Evolutionary conservation across 2,797 vertebrate genomes (phyloP).

Genomic region (Ataeniobius toweri): DNA sequence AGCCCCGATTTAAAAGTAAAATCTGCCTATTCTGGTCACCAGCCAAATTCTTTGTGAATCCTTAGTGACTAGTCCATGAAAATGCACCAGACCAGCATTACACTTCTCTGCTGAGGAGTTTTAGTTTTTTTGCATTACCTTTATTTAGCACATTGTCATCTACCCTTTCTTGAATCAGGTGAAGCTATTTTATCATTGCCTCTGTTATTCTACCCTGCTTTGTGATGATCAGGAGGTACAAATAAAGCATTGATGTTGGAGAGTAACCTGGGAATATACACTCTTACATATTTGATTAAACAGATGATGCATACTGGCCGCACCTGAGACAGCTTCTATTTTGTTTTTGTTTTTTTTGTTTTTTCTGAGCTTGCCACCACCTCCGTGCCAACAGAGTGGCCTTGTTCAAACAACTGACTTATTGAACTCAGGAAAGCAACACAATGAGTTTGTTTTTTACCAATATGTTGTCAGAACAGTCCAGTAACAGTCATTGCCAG

Average conservation of each 20-base stretch:
- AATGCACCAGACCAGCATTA: background rate
- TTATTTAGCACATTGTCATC: background rate
- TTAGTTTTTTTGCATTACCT: background rate
- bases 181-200: slow-evolving; percentile 3
- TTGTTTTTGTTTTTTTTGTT: background rate
- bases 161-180: background rate
- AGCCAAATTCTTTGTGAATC: background rate
- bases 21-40: no score
- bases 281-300: slow-evolving; percentile 24
- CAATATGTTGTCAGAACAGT: slow-evolving; percentile 26
- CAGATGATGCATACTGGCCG: slow-evolving; percentile 5
- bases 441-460: slow-evolving; percentile 20
- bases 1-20: no score
- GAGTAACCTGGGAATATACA: slow-evolving; percentile 18
- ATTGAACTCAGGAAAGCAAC: background rate
- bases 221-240: slow-evolving; percentile 16
- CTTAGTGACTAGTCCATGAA: background rate
- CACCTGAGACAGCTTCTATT: background rate
- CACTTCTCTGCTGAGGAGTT: background rate
- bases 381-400: slow-evolving; percentile 7
- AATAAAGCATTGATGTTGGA: slow-evolving; percentile 9
- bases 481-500: background rate
- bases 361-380: slow-evolving; percentile 9
- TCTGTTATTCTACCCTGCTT: background rate
- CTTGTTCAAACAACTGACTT: slow-evolving; percentile 19